Evolutionary conservation across 2,888 invertebrate genomes (phyloP).

Genomic region (Suillia variegata): DNA sequence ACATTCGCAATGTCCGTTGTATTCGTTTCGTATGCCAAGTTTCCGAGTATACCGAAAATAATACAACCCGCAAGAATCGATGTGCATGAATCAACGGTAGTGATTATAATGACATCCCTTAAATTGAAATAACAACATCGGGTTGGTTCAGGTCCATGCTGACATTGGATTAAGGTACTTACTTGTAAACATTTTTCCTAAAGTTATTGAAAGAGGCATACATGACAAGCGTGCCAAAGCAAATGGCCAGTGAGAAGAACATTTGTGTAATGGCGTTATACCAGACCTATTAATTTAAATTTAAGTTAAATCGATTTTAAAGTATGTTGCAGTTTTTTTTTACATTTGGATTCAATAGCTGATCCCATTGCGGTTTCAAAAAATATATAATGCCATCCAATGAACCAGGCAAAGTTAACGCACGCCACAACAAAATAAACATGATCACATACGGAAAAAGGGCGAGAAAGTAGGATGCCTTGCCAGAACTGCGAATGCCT

Average conservation of each 20-base stretch:
- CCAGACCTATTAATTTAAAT: conserved; percentile 64
- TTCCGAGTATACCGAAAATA: conserved; percentile 83
- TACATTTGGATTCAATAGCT: conserved; percentile 53
- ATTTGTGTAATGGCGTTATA: conserved; percentile 70
- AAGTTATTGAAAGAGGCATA: conserved; percentile 70
- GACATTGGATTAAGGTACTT: conserved; percentile 25
- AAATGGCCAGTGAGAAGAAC: conserved; percentile 69
- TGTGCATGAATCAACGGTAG: conserved; percentile 80
- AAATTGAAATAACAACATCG: background rate
- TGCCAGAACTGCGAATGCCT: conserved; percentile 67
- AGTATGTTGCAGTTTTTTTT: too few species aligned
- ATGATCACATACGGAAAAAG: conserved; percentile 71
- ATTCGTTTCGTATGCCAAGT: conserved; percentile 72
- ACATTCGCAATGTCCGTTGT: conserved; percentile 68
- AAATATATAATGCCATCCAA: conserved; percentile 68
- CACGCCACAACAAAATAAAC: conserved; percentile 65
- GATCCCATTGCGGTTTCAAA: conserved; percentile 69
- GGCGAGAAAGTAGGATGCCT: conserved; percentile 73
- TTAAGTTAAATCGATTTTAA: background rate
- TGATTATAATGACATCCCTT: conserved; percentile 80
- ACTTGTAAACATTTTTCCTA: conserved; percentile 66
- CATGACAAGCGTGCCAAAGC: conserved; percentile 68
- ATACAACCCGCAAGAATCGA: conserved; percentile 82
- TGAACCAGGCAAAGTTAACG: conserved; percentile 68
- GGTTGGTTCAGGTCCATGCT: background rate